Conservation (phyloP, 2,113 vertebrate species). For the Siphamia tubifer region DNA sequence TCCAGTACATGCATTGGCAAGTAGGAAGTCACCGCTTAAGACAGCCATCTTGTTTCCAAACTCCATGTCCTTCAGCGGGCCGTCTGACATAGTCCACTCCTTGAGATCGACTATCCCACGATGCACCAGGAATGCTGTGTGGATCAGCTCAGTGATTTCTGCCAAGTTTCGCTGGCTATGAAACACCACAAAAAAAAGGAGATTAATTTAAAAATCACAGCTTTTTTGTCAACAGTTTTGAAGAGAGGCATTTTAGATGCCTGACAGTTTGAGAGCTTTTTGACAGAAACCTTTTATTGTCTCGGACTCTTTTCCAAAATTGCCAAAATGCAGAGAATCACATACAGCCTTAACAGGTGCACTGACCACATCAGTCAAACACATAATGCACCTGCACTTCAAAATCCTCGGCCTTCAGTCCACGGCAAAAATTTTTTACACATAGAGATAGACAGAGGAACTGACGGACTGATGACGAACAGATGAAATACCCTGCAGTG, state of each 20-base stretch:
- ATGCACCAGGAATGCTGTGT: conserved; percentile 96
- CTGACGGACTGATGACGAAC: too few relatives aligned
- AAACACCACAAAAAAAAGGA: conserved; percentile 19
- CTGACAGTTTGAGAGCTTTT: conserved; percentile 43
- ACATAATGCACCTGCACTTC: too few relatives aligned
- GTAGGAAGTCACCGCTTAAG: conserved; percentile 94
- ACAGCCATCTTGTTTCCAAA: conserved; percentile 99
- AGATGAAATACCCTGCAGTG: too few relatives aligned
- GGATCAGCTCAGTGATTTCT: conserved; percentile 96
- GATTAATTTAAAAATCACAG: conserved; percentile 14
- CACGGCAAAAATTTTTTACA: too few relatives aligned
- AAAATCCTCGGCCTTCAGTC: too few relatives aligned
- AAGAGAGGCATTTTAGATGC: background rate
- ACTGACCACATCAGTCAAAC: background rate
- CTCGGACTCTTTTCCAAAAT: background rate
- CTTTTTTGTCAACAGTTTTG: conserved; percentile 4
- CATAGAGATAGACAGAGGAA: too few relatives aligned
- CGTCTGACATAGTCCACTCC: conserved; percentile 89
- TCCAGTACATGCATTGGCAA: conserved; percentile 93
- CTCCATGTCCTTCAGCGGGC: conserved; percentile 94
- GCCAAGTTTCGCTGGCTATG: conserved; percentile 93
- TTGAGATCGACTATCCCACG: conserved; percentile 93
- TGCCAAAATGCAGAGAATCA: background rate
- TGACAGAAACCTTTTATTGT: conserved; percentile 37
- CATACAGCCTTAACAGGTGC: too few relatives aligned